phyloP scores from a whole-genome alignment of 2,113 vertebrate species.

The Cavia aperea region DNA sequence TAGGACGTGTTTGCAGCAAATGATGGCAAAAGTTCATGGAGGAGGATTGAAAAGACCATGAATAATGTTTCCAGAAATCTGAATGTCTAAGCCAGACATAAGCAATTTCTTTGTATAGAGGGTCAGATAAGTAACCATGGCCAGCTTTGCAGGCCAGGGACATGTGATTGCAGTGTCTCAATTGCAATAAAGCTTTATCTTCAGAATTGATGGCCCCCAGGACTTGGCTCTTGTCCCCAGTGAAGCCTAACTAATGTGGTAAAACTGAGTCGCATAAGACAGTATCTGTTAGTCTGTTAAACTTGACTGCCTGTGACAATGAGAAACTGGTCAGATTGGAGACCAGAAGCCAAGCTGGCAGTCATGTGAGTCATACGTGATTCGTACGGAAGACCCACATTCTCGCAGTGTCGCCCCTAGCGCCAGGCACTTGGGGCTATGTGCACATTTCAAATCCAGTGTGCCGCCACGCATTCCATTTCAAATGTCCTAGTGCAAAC shows the following conservation, averaged over 20 bases:
- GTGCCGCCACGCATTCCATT: not conserved
- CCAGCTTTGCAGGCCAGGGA: not conserved
- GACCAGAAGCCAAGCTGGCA: not conserved
- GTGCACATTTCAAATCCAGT: not conserved
- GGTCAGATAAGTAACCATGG: not conserved
- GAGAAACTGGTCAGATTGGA: not conserved
- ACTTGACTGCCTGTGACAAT: not conserved
- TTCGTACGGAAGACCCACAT: not conserved
- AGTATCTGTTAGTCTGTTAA: slow-evolving; percentile 1
- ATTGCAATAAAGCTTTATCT: slow-evolving; percentile 27
- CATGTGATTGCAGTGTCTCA: not conserved
- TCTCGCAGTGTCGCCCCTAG: not conserved
- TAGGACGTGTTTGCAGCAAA: not conserved
- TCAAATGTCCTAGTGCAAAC: not conserved
- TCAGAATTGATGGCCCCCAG: not conserved
- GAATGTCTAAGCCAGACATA: not conserved
- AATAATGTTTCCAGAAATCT: not conserved
- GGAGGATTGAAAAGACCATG: not conserved
- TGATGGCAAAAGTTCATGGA: not conserved
- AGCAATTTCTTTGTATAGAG: not conserved
- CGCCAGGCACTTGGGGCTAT: not conserved
- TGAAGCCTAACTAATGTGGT: slow-evolving; percentile 12
- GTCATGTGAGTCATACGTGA: not conserved
- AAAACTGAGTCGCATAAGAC: not conserved
- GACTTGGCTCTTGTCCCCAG: not conserved